Conservation (phyloP, 2,113 vertebrate genomes). For the Morone chrysops region DNA sequence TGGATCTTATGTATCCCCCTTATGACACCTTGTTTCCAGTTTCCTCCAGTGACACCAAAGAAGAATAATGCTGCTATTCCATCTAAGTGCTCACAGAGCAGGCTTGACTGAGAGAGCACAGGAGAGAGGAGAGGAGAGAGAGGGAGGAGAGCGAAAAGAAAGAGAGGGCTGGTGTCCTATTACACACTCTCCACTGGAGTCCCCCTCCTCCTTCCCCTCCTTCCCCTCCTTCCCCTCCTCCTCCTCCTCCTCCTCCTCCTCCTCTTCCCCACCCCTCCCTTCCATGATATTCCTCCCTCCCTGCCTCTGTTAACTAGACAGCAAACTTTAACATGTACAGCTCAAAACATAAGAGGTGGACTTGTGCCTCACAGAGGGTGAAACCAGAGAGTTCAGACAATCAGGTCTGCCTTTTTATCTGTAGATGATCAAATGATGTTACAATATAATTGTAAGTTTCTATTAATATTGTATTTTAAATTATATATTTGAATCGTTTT, state of each 20-base stretch:
- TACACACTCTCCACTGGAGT: slow-evolving; percentile 77
- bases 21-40: slow-evolving; percentile 52
- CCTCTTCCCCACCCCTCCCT: slow-evolving; percentile 43
- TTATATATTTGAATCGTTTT: background rate
- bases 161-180: slow-evolving; percentile 84
- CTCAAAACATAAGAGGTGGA: slow-evolving; percentile 48
- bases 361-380: slow-evolving; percentile 15
- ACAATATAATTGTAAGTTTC: too few species aligned
- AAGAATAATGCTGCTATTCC: slow-evolving; percentile 74
- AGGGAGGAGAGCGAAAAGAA: slow-evolving; percentile 72
- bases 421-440: background rate
- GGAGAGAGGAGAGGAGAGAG: slow-evolving; percentile 63
- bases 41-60: slow-evolving; percentile 49
- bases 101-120: slow-evolving; percentile 70
- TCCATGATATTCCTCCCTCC: slow-evolving; percentile 49
- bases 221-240: slow-evolving; percentile 30
- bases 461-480: background rate
- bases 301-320: slow-evolving; percentile 67
- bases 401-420: slow-evolving; percentile 28
- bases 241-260: slow-evolving; percentile 36
- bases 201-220: slow-evolving; percentile 37
- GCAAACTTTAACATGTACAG: slow-evolving; percentile 56
- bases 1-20: slow-evolving; percentile 11
- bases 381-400: slow-evolving; percentile 45
- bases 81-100: slow-evolving; percentile 70